phyloP scores from a whole-genome alignment of 2,888 invertebrate genomes.

The Melanargia galathea region DNA sequence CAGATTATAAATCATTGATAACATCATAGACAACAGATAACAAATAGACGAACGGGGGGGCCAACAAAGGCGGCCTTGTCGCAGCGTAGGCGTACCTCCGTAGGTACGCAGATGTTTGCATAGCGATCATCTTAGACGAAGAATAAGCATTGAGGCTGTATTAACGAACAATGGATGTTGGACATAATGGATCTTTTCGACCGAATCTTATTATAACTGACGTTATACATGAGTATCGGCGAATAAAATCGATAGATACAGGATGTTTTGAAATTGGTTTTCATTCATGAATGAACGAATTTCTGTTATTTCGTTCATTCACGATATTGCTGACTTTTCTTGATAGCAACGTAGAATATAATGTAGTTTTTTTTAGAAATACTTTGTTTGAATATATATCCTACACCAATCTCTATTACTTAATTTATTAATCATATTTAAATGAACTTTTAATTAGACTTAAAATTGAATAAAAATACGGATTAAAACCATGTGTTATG shows the following conservation, averaged over 20 bases:
- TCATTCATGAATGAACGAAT: neutral
- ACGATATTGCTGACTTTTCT: too few species aligned
- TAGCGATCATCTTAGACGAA: constrained; percentile 50
- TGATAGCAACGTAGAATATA: too few species aligned
- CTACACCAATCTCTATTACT: too few species aligned
- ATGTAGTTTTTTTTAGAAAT: too few species aligned
- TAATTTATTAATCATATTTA: too few species aligned
- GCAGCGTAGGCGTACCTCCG: constrained; percentile 50
- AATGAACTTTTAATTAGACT: too few species aligned
- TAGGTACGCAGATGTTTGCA: constrained; percentile 68
- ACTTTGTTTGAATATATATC: too few species aligned
- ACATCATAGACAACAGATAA: constrained; percentile 42
- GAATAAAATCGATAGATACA: constrained; percentile 30
- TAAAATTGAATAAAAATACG: too few species aligned
- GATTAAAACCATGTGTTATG: too few species aligned
- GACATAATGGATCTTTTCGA: constrained; percentile 62
- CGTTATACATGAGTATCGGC: constrained; percentile 47
- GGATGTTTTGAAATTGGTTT: neutral
- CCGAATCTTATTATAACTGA: constrained; percentile 71
- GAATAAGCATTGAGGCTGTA: constrained; percentile 52
- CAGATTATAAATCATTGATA: constrained; percentile 44
- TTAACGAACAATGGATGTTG: constrained; percentile 59
- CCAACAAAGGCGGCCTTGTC: constrained; percentile 48
- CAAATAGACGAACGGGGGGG: constrained; percentile 40
- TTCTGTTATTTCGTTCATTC: too few species aligned